Conservation (phyloP, 2,888 invertebrate genomes). For the Dryobotodes eremita region DNA sequence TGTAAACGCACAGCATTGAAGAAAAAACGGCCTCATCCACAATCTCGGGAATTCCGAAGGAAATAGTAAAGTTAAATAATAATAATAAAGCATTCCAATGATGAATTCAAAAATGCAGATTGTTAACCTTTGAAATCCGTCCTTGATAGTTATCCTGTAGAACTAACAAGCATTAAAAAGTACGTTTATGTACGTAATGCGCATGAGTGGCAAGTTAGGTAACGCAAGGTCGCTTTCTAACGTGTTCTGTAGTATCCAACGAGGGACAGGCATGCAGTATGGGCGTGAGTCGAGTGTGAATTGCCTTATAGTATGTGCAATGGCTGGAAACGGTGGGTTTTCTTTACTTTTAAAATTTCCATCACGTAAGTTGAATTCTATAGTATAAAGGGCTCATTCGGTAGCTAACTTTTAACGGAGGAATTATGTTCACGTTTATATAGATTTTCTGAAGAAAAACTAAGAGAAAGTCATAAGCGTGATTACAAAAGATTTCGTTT, state of each 20-base stretch:
- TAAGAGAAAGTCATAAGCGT: neutral
- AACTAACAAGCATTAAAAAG: conserved; percentile 29
- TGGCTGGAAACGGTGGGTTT: conserved; percentile 41
- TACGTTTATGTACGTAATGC: conserved; percentile 53
- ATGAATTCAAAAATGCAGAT: neutral
- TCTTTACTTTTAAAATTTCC: conserved; percentile 44
- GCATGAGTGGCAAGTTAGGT: conserved; percentile 68
- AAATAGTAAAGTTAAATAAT: neutral
- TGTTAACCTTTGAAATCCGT: conserved; percentile 28
- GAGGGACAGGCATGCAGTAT: conserved; percentile 56
- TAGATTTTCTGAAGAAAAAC: neutral
- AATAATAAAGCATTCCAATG: conserved; percentile 5
- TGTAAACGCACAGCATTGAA: neutral
- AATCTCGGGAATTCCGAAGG: conserved; percentile 5
- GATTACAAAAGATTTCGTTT: neutral
- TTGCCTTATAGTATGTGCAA: conserved; percentile 56
- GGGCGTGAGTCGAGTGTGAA: conserved; percentile 62
- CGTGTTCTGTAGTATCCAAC: conserved; percentile 63
- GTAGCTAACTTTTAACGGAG: neutral
- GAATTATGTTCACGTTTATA: neutral
- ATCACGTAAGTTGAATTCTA: conserved; percentile 40
- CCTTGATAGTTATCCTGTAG: conserved; percentile 29
- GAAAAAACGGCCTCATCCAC: neutral
- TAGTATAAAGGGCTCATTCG: conserved; percentile 10
- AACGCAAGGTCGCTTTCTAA: conserved; percentile 81